Evolutionary conservation across 2,888 invertebrate genomes (phyloP), one percentile per base, ranked within the genome.

Genomic region (Orthosia gracilis): DNA sequence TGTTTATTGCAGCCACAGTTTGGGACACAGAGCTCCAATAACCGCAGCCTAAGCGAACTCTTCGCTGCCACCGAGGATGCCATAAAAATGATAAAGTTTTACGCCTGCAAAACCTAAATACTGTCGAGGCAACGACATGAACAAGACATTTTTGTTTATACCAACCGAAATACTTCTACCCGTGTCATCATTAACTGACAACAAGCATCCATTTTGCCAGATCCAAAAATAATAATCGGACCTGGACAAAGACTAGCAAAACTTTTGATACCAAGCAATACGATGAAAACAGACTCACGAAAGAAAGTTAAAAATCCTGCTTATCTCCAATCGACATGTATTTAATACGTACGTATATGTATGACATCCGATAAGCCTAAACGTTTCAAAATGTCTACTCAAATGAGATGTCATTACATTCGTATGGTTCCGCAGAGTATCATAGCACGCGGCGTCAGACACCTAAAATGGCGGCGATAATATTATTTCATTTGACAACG

Each of bases 321-420:
- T 31, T 12, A 31, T n/a, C 13, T 47, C 17, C 18, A 45, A 58
- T n/a, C 11, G n/a, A 21, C 9, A 3, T 17, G 21, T 12, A n/a
- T 74, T 47, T 31, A 23, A 54, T 31, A 47, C 4, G 17, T 45
- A 58, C n/a, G 23, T 26, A 45, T 31, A 26, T 31, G 13, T n/a
- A 17, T 49, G 17, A 71, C 57, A 62, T 18, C 15, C 57, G 31
- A 66, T 79, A 78, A 79, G 47, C 55, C 18, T 77, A 77, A 82
- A 62, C 52, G 68, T 31, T 65, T 18, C n/a, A 50, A 52, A 59
- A 65, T 64, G 59, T 80, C 66, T 59, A 15, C 47, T 58, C 62
- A 80, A 82, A 82, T 69, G 80, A 80, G 68, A n/a, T 49, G 81
- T 76, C 84, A 9, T 82, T 82, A 84, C 47, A 65, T 31, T 57